A percentile compares a stretch with the other conserved stretches of the same genome.
Evolutionary conservation across 2,888 invertebrate genomes (phyloP).

Genomic region (Eugnorisma glareosa): DNA sequence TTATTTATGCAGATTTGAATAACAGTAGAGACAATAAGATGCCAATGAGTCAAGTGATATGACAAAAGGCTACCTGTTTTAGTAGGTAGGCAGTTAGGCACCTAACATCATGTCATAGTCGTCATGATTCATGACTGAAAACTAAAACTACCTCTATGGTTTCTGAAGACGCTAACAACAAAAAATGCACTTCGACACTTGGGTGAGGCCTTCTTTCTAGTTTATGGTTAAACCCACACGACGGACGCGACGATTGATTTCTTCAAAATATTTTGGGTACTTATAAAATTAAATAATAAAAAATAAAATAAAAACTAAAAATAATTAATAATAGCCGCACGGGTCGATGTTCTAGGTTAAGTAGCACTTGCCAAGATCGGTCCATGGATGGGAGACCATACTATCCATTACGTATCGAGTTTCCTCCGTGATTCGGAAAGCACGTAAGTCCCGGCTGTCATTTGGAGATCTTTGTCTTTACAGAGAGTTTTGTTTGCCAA

Average conservation of each 20-base stretch:
- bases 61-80: not conserved
- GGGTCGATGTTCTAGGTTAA: not conserved
- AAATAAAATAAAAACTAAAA: no score
- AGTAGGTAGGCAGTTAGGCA: not conserved
- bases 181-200: no score
- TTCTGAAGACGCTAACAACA: not conserved
- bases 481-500: not conserved
- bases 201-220: no score
- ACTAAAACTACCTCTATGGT: not conserved
- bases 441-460: not conserved
- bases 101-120: conserved; percentile 5
- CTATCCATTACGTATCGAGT: not conserved
- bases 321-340: no score
- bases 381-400: no score
- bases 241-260: not conserved
- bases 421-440: not conserved
- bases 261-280: no score
- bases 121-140: not conserved
- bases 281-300: not conserved
- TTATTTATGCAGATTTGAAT: not conserved
- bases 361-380: no score
- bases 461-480: not conserved
- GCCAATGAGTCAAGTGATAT: not conserved
- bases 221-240: no score
- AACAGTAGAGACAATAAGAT: not conserved